Evolutionary conservation across 2,797 vertebrate genomes (phyloP).

Genomic region (Enteromius afrohamiltoni): DNA sequence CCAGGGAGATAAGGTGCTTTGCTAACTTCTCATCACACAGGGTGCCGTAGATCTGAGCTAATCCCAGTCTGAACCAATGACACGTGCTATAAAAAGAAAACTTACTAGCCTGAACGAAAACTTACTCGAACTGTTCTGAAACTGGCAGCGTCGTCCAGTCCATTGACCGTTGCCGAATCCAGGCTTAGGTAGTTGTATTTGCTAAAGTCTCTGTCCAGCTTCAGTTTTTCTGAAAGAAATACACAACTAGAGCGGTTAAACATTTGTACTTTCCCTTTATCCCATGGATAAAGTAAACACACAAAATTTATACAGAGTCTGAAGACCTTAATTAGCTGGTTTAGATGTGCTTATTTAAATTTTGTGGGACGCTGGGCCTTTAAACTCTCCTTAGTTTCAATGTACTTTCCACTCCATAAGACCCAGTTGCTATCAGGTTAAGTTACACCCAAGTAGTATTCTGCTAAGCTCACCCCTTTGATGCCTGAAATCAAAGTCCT

Average conservation of each 20-base stretch:
- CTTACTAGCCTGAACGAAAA: constrained; percentile 75
- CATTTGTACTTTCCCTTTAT: neutral
- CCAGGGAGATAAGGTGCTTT: constrained; percentile 57
- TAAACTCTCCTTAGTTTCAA: neutral
- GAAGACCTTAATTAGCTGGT: neutral
- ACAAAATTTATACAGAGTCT: neutral
- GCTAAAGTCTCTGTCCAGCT: constrained; percentile 92
- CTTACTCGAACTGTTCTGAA: constrained; percentile 95
- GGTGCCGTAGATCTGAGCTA: constrained; percentile 24
- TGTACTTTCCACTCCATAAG: constrained; percentile 56
- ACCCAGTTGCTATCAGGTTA: constrained; percentile 65
- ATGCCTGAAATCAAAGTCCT: constrained; percentile 62
- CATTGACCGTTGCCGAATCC: constrained; percentile 91
- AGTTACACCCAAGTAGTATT: constrained; percentile 68
- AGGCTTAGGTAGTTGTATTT: constrained; percentile 97
- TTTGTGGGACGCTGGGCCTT: neutral
- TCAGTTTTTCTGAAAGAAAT: constrained; percentile 84
- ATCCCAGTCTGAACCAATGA: neutral
- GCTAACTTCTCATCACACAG: constrained; percentile 39
- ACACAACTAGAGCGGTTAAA: no score
- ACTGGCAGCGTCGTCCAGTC: constrained; percentile 92
- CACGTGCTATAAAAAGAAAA: neutral
- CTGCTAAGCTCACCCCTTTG: constrained; percentile 60
- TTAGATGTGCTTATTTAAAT: neutral
- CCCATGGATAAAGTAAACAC: no score